These are phyloP conservation scores for Muscidifurax raptorellus DNA, from an alignment of 1,140 invertebrate genomes.

Conservation along the genomic window DNA sequence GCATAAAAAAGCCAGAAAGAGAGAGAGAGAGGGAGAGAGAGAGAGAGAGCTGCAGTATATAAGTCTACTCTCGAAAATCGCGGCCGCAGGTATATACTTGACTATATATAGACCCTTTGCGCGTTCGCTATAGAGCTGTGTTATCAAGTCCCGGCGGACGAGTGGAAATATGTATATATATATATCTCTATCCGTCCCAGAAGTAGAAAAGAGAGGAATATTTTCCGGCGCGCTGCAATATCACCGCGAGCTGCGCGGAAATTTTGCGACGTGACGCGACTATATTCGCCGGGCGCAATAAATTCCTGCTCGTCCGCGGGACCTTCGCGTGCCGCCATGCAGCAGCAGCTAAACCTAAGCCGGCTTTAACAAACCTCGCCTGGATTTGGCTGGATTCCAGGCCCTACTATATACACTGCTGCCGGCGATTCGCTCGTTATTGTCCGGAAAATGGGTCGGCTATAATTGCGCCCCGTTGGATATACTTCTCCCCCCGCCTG, in stretches of 20 bases:
- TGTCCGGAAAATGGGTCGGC: constrained; percentile 73
- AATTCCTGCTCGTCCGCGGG: constrained; percentile 66
- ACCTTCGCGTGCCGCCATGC: constrained; percentile 54
- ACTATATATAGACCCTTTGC: not conserved
- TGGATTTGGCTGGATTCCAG: constrained; percentile 71
- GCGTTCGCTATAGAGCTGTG: not conserved
- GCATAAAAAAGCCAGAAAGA: not conserved
- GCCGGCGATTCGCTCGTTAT: constrained; percentile 67
- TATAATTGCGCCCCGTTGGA: constrained; percentile 68
- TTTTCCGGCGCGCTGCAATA: constrained; percentile 24
- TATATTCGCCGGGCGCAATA: constrained; percentile 59
- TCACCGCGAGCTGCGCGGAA: not conserved
- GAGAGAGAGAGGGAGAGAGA: no score
- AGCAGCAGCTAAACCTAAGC: constrained; percentile 63
- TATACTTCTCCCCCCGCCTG: not conserved
- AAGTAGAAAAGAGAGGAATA: not conserved
- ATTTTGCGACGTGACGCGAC: constrained; percentile 34
- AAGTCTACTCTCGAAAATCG: not conserved
- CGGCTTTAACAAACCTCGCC: constrained; percentile 69
- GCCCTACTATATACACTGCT: not conserved
- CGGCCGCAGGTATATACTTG: no score
- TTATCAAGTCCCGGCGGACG: constrained; percentile 29
- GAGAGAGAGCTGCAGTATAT: no score
- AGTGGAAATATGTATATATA: not conserved
- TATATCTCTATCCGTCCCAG: not conserved